Conservation (phyloP, 2,888 invertebrate genomes). For the Pseudococcus longispinus region DNA sequence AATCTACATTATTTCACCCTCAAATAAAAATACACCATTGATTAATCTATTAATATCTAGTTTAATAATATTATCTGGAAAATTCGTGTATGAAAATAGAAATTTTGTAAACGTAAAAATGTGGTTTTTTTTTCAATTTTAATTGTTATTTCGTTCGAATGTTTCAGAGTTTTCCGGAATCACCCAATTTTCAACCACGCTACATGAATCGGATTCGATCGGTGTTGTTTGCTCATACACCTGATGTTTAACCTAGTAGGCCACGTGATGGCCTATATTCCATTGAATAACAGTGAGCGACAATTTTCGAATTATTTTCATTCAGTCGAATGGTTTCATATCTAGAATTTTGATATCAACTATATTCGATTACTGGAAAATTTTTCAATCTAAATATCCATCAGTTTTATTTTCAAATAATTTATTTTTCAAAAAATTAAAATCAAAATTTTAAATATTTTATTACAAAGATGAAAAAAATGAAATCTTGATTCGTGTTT, state of each 20-base stretch:
- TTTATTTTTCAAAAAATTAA: too few relatives aligned
- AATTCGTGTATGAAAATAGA: too few relatives aligned
- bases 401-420: too few relatives aligned
- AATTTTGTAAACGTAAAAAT: background rate
- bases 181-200: background rate
- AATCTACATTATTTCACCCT: background rate
- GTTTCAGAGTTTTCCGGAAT: background rate
- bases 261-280: conserved; percentile 22
- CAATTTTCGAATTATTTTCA: background rate
- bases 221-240: conserved; percentile 4
- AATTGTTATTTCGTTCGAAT: background rate
- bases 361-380: background rate
- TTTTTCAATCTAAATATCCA: background rate
- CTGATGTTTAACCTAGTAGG: conserved; percentile 6
- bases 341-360: too few relatives aligned
- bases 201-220: conserved; percentile 23
- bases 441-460: too few relatives aligned
- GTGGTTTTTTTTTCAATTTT: background rate
- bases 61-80: too few relatives aligned
- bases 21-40: background rate
- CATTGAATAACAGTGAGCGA: background rate
- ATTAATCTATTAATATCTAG: background rate
- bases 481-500: too few relatives aligned
- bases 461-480: too few relatives aligned
- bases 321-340: background rate